Evolutionary conservation across 2,797 vertebrate species (phyloP).

Genomic region (Knipowitschia caucasica): DNA sequence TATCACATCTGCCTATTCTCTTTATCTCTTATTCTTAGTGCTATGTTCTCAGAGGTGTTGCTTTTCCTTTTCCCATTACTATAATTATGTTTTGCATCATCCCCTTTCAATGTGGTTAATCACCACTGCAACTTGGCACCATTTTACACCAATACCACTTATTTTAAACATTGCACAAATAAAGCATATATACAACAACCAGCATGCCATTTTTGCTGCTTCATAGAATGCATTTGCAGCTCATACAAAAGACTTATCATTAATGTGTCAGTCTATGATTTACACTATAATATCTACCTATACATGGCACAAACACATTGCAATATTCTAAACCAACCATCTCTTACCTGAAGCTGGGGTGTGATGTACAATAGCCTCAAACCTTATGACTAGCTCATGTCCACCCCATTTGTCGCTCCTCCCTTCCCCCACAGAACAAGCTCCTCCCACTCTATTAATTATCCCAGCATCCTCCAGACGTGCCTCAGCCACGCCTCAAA

Average conservation of each 20-base stretch:
- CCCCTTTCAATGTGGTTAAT: conserved; percentile 60
- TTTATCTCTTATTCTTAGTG: conserved; percentile 25
- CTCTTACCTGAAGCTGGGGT: conserved; percentile 60
- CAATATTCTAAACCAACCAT: conserved; percentile 1
- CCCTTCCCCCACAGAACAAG: conserved; percentile 61
- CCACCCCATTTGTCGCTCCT: conserved; percentile 31
- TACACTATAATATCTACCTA: not conserved
- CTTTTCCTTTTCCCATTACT: conserved; percentile 34
- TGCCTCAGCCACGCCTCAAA: conserved; percentile 33
- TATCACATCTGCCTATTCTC: not conserved
- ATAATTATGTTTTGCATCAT: conserved; percentile 67
- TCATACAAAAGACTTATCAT: conserved; percentile 6
- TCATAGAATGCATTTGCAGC: not conserved
- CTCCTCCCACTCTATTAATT: conserved; percentile 41
- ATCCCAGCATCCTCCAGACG: conserved; percentile 50
- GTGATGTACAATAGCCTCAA: conserved; percentile 41
- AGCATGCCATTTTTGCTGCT: conserved; percentile 7
- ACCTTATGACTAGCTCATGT: conserved; percentile 36
- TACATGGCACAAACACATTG: not conserved
- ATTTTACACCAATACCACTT: conserved; percentile 7
- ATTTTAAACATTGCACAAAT: conserved; percentile 16
- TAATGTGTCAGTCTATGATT: not conserved
- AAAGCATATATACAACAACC: conserved; percentile 13
- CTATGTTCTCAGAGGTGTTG: conserved; percentile 52
- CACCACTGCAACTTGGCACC: conserved; percentile 40